Evolutionary conservation across 2,797 vertebrate genomes (phyloP).

Genomic region (Cichlasoma orientale): DNA sequence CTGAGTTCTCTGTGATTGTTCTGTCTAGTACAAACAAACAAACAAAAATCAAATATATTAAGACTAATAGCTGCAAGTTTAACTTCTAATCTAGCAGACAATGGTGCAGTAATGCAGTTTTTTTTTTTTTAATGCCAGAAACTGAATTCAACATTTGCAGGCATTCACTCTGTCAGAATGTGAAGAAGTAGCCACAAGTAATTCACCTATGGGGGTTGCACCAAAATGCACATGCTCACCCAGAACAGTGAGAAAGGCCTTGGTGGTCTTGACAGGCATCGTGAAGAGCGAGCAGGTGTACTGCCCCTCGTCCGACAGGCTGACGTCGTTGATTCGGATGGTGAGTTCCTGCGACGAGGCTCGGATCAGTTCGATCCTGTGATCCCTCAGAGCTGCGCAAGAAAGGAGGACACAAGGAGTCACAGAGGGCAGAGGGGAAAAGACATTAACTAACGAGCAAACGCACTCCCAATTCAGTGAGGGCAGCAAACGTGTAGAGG

Average conservation of each 20-base stretch:
- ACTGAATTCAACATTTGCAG: constrained; percentile 4
- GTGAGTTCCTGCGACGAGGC: constrained; percentile 95
- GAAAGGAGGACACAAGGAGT: constrained; percentile 4
- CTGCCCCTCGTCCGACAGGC: constrained; percentile 93
- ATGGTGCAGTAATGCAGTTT: neutral
- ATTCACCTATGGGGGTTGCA: constrained; percentile 4
- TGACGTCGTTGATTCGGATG: constrained; percentile 94
- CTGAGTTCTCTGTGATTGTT: neutral
- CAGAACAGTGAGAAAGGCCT: constrained; percentile 95
- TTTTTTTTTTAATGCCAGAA: neutral
- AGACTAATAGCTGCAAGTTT: neutral
- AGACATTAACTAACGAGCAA: constrained; percentile 6
- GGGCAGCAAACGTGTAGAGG: neutral
- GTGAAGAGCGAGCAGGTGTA: constrained; percentile 99
- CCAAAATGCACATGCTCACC: constrained; percentile 82
- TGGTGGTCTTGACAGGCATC: constrained; percentile 98
- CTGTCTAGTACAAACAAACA: neutral
- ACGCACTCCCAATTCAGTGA: constrained; percentile 5
- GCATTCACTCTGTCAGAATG: constrained; percentile 19
- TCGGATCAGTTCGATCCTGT: constrained; percentile 94
- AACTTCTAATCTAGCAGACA: neutral
- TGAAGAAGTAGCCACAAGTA: constrained; percentile 23
- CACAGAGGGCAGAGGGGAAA: neutral
- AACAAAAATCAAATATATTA: neutral
- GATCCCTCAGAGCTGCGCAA: constrained; percentile 90